Conservation (phyloP, 2,888 invertebrate species). For the Troides helena region DNA sequence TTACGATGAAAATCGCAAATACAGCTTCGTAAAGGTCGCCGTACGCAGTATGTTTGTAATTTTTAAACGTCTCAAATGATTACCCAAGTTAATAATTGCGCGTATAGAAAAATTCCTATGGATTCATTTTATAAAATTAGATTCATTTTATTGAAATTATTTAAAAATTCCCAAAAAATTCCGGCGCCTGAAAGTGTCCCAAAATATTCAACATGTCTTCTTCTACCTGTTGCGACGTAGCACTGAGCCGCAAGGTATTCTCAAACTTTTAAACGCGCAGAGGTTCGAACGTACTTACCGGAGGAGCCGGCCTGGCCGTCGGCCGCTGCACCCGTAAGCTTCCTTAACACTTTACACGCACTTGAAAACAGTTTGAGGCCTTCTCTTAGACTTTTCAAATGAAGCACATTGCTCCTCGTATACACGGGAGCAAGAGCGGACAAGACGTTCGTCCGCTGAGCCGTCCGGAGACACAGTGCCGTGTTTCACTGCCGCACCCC, state of each 20-base stretch:
- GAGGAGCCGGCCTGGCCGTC: slow-evolving; percentile 49
- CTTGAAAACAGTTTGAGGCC: slow-evolving; percentile 63
- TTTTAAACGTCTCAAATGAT: background rate
- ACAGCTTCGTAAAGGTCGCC: background rate
- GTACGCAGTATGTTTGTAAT: background rate
- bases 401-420: slow-evolving; percentile 52
- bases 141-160: too few relatives aligned
- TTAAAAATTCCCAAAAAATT: slow-evolving; percentile 4
- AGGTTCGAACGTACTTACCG: slow-evolving; percentile 52
- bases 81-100: background rate
- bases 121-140: too few relatives aligned
- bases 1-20: background rate
- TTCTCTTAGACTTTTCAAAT: slow-evolving; percentile 44
- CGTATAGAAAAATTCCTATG: background rate
- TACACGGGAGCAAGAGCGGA: slow-evolving; percentile 44
- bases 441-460: slow-evolving; percentile 47
- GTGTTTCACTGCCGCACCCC: slow-evolving; percentile 35
- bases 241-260: slow-evolving; percentile 46
- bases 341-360: slow-evolving; percentile 57
- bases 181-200: slow-evolving; percentile 8
- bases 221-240: slow-evolving; percentile 69
- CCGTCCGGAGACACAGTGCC: slow-evolving; percentile 50
- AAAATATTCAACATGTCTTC: slow-evolving; percentile 58
- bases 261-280: slow-evolving; percentile 63
- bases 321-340: slow-evolving; percentile 47